Percentiles rank a stretch among this genome's conserved stretches.
Evolutionary conservation across 2,113 vertebrate species (phyloP).

Genomic region (Eupsittula cactorum): DNA sequence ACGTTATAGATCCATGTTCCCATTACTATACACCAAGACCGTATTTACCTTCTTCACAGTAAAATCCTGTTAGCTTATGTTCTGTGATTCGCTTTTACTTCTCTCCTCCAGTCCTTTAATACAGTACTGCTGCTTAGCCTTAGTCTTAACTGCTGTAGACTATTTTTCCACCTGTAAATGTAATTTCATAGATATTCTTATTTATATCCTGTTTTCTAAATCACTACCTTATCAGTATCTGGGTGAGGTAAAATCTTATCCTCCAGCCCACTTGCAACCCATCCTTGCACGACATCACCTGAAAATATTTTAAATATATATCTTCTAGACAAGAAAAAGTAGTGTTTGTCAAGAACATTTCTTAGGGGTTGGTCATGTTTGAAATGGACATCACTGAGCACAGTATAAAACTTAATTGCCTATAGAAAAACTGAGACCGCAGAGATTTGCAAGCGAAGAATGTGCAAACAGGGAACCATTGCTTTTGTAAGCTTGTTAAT

Average conservation of each 20-base stretch:
- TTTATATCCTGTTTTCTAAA: not conserved
- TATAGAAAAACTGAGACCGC: not conserved
- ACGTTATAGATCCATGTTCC: not conserved
- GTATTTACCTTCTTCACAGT: not conserved
- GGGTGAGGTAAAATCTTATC: not conserved
- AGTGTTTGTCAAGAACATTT: not conserved
- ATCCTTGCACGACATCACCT: not conserved
- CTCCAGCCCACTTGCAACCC: not conserved
- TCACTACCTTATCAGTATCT: not conserved
- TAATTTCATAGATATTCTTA: not conserved
- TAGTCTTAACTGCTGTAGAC: not conserved
- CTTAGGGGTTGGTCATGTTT: not conserved
- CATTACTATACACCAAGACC: not conserved
- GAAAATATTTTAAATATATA: not conserved
- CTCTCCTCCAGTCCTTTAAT: not conserved
- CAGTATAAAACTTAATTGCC: not conserved
- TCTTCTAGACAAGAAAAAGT: not conserved
- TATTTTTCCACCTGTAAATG: not conserved
- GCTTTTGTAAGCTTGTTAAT: not conserved
- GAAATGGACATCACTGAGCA: not conserved
- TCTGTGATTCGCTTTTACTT: not conserved
- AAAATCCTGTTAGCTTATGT: not conserved
- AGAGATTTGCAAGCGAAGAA: not conserved
- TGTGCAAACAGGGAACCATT: not conserved
- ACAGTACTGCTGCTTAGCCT: not conserved